Conservation (phyloP, 1,140 invertebrate species). For the Camponotus floridanus region DNA sequence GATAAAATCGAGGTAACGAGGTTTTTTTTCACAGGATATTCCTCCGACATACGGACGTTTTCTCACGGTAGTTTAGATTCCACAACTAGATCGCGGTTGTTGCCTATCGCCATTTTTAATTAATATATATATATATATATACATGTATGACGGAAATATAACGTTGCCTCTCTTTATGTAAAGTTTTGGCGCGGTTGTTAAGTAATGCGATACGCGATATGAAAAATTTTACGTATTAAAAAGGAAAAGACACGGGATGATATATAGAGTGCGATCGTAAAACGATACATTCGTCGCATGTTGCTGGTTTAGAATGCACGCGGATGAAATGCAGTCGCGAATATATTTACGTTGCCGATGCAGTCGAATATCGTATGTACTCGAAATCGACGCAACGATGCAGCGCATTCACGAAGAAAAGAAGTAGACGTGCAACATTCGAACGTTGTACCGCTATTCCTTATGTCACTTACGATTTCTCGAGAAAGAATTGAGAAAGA, state of each 20-base stretch:
- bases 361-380: conserved; percentile 18
- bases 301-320: not conserved
- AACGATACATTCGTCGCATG: conserved; percentile 23
- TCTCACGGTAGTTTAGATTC: conserved; percentile 9
- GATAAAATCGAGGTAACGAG: conserved; percentile 33
- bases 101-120: not conserved
- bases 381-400: conserved; percentile 17
- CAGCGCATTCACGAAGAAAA: not conserved
- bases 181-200: conserved; percentile 11
- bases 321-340: conserved; percentile 28
- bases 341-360: conserved; percentile 22
- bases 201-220: conserved; percentile 27
- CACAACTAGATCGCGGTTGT: not conserved
- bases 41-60: conserved; percentile 34
- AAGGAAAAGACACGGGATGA: not conserved
- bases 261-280: conserved; percentile 13
- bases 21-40: not conserved
- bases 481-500: not conserved
- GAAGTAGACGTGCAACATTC: not conserved
- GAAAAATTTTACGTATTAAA: conserved; percentile 12
- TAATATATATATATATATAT: not conserved
- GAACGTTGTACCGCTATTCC: not conserved
- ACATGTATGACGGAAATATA: conserved; percentile 29
- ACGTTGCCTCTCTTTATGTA: not conserved
- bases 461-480: conserved; percentile 3